Percentiles rank a stretch among this genome's conserved stretches.
Evolutionary conservation across 2,797 vertebrate genomes (phyloP).

Genomic region (Percopsis omiscomaycus): DNA sequence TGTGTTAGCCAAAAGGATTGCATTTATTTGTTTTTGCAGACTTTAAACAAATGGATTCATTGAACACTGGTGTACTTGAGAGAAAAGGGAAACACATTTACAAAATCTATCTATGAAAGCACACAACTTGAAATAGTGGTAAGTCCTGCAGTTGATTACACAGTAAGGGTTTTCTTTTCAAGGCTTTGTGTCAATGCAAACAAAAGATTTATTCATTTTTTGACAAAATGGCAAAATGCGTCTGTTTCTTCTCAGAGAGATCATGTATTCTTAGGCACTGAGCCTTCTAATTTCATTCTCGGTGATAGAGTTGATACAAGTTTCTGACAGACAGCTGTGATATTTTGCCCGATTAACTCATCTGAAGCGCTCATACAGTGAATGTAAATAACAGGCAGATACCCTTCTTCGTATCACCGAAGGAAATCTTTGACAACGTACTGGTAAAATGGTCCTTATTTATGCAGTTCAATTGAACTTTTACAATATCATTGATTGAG

Average conservation of each 20-base stretch:
- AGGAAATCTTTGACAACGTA: neutral
- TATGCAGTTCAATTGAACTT: neutral
- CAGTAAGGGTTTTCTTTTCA: slow-evolving; percentile 28
- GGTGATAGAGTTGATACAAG: slow-evolving; percentile 10
- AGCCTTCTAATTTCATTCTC: slow-evolving; percentile 16
- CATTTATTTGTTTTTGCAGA: too few species aligned
- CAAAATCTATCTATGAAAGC: slow-evolving; percentile 14
- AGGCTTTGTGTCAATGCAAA: neutral
- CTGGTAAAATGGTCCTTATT: neutral
- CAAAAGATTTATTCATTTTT: slow-evolving; percentile 1
- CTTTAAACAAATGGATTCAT: slow-evolving; percentile 8
- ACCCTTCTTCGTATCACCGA: neutral
- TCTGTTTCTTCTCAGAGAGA: slow-evolving; percentile 33
- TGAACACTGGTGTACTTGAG: slow-evolving; percentile 8
- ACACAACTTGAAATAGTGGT: slow-evolving; percentile 22
- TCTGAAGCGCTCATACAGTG: slow-evolving; percentile 17
- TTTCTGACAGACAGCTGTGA: slow-evolving; percentile 23
- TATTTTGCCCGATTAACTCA: slow-evolving; percentile 18
- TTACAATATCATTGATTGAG: neutral
- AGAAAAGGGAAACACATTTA: slow-evolving; percentile 14
- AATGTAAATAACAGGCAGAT: slow-evolving; percentile 23
- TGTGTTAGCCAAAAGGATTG: too few species aligned
- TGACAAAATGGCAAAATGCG: slow-evolving; percentile 45
- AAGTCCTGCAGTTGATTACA: slow-evolving; percentile 39
- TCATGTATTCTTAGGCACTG: slow-evolving; percentile 17